Evolutionary conservation across 2,797 vertebrate genomes (phyloP).

Genomic region (Taeniopygia guttata): DNA sequence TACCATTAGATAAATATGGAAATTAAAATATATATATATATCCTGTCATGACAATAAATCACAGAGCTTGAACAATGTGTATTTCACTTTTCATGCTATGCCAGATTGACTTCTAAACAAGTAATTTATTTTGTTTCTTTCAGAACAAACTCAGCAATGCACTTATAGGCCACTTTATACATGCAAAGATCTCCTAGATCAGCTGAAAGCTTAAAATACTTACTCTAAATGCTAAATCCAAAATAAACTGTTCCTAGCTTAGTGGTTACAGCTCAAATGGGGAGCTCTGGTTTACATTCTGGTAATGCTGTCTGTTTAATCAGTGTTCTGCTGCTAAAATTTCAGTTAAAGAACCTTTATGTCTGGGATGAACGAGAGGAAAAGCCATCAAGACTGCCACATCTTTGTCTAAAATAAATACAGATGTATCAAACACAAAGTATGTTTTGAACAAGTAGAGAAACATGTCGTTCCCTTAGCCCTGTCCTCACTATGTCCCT

Average conservation of each 20-base stretch:
- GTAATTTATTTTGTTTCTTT: neutral
- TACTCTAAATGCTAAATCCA: neutral
- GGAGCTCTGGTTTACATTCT: conserved; percentile 8
- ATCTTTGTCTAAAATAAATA: conserved; percentile 36
- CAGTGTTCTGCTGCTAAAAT: neutral
- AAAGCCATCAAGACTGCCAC: neutral
- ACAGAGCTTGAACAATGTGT: neutral
- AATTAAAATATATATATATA: neutral
- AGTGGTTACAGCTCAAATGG: neutral
- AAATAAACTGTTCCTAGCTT: neutral
- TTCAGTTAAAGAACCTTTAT: conserved; percentile 15
- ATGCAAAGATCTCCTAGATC: neutral
- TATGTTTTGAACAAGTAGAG: neutral
- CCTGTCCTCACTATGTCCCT: neutral
- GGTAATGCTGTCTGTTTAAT: neutral
- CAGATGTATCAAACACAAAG: neutral
- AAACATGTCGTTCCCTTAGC: neutral
- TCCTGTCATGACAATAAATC: neutral
- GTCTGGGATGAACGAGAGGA: neutral
- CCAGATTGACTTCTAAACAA: neutral
- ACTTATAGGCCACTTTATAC: neutral
- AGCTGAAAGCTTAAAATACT: neutral
- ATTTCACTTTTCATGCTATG: neutral
- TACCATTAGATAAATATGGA: neutral
- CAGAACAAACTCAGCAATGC: neutral